Base-by-base conservation (phyloP, 2,888 invertebrate species). In the Atethmia centrago region DNA sequence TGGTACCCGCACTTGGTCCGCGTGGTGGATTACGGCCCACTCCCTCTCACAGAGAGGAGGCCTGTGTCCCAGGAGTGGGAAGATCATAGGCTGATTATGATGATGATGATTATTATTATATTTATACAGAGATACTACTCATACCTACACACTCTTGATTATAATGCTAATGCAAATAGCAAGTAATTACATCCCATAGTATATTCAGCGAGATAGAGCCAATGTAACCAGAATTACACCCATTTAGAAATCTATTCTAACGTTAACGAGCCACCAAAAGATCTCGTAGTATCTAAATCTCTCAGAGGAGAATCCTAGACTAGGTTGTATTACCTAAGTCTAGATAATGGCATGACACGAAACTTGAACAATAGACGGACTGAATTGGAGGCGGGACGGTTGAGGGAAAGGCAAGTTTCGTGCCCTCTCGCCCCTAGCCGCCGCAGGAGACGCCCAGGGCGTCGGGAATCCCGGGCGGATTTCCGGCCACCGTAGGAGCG, bases 241-340 rank as follows among this genome's bases (percentile, higher is more conserved):
- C 59, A 80, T 77, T 80, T 28, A 71, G 71, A 71, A 84, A 71
- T 80, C 76, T 71, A 80, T 84, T 66, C 69, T 19, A 66, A 31
- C 40, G 36, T 69, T 69, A 80, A 69, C 68, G 58, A 71, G 68
- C 36, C 1, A 56, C 47, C 28, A 49, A 62, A 61, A 71, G 63
- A 81, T 83, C n/a, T n/a, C n/a, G n/a, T n/a, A 47, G 12, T 53
- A 68, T 74, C 74, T 67, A 36, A 69, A 65, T 59, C 58, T 59
- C 68, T 63, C 53, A 47, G 5, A 21, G 14, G 51, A 28, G 55
- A 63, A 68, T 56, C 42, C 47, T 19, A 64, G 71, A 36, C 62
- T 51, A 36, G 66, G 67, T 74, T 51, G 53, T 83, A n/a, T 56
- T 62, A 53, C 36, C 62, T 59, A 66, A 53, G 69, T 63, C 71